Base-by-base conservation (phyloP, 2,888 invertebrate genomes). In the Tinea pellionella region DNA sequence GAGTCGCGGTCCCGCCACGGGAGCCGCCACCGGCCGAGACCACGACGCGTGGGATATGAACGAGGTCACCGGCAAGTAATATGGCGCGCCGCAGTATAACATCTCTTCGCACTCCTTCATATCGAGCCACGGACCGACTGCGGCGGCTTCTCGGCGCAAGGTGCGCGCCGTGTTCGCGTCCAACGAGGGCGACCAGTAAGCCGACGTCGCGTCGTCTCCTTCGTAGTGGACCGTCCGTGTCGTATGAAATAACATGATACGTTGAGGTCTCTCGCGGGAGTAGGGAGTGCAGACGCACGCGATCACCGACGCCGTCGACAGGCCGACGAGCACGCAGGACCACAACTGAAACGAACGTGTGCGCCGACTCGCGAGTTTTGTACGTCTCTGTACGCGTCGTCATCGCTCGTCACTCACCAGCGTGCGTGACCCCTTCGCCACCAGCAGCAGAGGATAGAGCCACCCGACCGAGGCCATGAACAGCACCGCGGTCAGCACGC, bases 21-120 rank as follows among this genome's bases (percentile, higher is more conserved):
- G 59, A 63, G 58, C 58, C 51, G 59, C 60, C 15, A n/a, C 15
- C n/a, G 15, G 59, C 60, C 37, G 9, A 8, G 91, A 75, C 88
- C 89, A 90, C 75, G 89, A 89, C 18, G 91, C 91, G 75, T 82
- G 88, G 89, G 89, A 89, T 66, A 94, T 83, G 68, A 93, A 90
- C 59, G 89, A 85, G 62, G 90, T 85, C 65, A 93, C 92, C 41
- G 95, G 95, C 75, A 94, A 91, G 71, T 91, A 89, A 82, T 93
- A 95, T 12, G 95, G 94, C 78, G 92, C 84, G 61, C 94, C 95
- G 80, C 95, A 95, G 80, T 93, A 94, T 65, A 92, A 77, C 75
- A 90, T 88, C 61, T 84, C 78, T 59, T 82, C 76, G 76, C 94
- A 94, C 66, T 91, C 87, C 11, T 41, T 12, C 15, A 66, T 61